Evolutionary conservation across 2,888 invertebrate genomes (phyloP), one percentile per base, ranked within the genome.

Genomic region (Caenorhabditis afra): DNA sequence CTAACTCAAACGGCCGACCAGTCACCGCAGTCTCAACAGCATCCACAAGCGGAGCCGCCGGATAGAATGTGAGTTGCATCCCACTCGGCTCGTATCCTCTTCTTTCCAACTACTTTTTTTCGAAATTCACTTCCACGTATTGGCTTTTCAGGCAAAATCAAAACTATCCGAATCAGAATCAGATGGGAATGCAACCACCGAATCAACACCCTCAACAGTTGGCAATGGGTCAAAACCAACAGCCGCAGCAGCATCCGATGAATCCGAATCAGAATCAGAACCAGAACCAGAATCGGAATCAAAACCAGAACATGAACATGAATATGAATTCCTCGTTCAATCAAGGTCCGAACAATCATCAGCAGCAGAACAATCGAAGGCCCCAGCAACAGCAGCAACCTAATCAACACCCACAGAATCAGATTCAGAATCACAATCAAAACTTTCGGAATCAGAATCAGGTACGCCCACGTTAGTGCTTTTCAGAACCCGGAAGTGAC

Each of bases 1-100:
- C 73, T 52, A 68, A 78, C 73, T 67, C 67, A 55, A 89, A 44
- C 90, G 22, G 44, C 64, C 55, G 64, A 57, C 64, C 39, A 77
- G 45, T 37, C 44, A 16, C 76, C 68, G 23, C 45, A 52, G 37
- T 44, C 64, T 35, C 71, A 59, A 45, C 71, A 65, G 50, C 77
- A 59, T 59, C 47, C 59, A 35, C 77, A 73, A 62, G 49, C 66
- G 23, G 79, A 79, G 44, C 79, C 73, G 37, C 73, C 71, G 49
- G 78, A 78, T 66, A 71, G 55, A 78, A 77, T 70, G 76, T 68
- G 37, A 66, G 74, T 74, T 57, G 61, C 18, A 41, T 50, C 50
- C 22, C 29, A 10, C 50, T 50, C 50, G 39, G 29, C 29, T 29
- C 29, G n/a, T n/a, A n/a, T n/a, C n/a, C n/a, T n/a, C n/a, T n/a